A percentile compares a stretch with the other conserved stretches of the same genome.
Conservation (phyloP, 2,113 vertebrate species). For the Dolichallabes microphthalmus region DNA sequence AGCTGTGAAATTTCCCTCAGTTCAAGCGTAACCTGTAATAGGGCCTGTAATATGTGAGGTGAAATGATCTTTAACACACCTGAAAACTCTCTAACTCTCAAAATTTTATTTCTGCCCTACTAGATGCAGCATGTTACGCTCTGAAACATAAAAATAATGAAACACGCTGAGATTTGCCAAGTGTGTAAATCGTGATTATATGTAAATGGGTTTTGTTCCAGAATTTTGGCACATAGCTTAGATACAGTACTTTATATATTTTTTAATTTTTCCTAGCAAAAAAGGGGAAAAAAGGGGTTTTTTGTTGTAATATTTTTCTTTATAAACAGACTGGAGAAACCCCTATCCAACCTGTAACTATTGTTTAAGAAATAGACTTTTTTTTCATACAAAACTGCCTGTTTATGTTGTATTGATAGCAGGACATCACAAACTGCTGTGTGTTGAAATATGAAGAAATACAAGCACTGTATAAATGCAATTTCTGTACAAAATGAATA, state of each 20-base stretch:
- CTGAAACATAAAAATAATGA: constrained; percentile 23
- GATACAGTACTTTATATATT: constrained; percentile 20
- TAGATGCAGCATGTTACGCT: constrained; percentile 26
- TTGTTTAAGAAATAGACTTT: neutral
- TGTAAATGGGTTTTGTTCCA: constrained; percentile 22
- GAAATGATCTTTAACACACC: constrained; percentile 15
- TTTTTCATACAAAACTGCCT: neutral
- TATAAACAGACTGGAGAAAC: constrained; percentile 18
- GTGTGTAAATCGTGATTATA: constrained; percentile 34
- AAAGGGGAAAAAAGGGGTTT: neutral
- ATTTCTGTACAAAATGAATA: constrained; percentile 41
- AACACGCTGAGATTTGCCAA: constrained; percentile 1
- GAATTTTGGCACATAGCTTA: constrained; percentile 27
- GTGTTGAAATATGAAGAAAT: constrained; percentile 12
- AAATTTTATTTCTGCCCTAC: constrained; percentile 13
- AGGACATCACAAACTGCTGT: constrained; percentile 22
- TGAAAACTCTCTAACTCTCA: constrained; percentile 25
- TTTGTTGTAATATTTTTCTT: constrained; percentile 13
- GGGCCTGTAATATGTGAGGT: constrained; percentile 17
- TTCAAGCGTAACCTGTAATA: constrained; percentile 18
- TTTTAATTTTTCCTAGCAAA: neutral
- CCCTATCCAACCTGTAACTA: constrained; percentile 1
- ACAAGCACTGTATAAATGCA: constrained; percentile 29
- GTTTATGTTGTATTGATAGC: constrained; percentile 25
- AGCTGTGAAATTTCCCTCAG: neutral